These are phyloP conservation scores for Mustelus asterias DNA, from an alignment of 2,113 vertebrate genomes.

Conservation along the genomic window DNA sequence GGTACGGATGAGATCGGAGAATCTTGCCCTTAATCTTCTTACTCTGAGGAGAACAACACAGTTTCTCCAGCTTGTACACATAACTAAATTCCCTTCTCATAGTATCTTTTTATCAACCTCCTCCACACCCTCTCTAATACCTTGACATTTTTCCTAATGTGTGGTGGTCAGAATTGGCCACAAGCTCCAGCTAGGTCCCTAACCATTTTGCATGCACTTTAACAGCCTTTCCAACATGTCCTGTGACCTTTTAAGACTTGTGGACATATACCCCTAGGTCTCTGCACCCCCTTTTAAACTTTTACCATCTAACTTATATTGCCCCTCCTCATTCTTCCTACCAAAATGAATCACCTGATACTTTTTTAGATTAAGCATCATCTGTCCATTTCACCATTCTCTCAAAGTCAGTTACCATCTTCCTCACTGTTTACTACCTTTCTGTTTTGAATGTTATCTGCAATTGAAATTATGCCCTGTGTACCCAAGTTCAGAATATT, in stretches of 20 bases:
- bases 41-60: neutral
- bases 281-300: neutral
- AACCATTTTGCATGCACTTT: neutral
- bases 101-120: neutral
- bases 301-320: neutral
- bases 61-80: neutral
- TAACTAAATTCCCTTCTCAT: neutral
- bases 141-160: no score
- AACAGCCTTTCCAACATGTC: neutral
- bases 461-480: neutral
- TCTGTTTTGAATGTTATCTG: neutral
- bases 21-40: neutral
- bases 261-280: neutral
- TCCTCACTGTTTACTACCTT: neutral
- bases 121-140: neutral
- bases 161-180: neutral
- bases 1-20: no score
- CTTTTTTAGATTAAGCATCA: neutral
- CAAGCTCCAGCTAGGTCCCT: neutral
- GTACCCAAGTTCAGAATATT: neutral
- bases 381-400: neutral
- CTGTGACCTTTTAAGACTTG: neutral
- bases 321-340: no score
- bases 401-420: neutral
- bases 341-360: no score